phyloP scores from a whole-genome alignment of 2,113 vertebrate genomes.

The Regulus satrapa region DNA sequence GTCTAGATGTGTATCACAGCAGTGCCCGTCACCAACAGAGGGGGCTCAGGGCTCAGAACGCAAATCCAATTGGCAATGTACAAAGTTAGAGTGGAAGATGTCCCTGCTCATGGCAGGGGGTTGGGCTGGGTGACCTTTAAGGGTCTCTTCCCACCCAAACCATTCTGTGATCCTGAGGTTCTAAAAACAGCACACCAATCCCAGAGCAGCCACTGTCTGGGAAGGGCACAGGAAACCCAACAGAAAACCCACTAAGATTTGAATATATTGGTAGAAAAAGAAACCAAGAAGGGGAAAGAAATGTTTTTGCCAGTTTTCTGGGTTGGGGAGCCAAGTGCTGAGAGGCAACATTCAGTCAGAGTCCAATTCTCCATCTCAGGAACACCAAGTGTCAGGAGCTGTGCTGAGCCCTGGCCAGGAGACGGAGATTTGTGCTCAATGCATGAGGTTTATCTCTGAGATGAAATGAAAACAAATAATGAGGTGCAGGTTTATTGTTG shows the following conservation, averaged over 20 bases:
- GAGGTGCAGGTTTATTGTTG: rapidly evolving
- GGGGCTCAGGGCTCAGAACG: background rate
- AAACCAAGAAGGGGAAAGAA: background rate
- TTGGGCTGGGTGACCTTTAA: background rate
- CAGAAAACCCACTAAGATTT: background rate
- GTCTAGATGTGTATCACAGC: background rate
- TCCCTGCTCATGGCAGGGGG: background rate
- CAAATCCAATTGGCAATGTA: rapidly evolving
- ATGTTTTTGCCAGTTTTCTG: background rate
- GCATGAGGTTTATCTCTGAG: background rate
- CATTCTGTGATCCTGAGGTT: background rate
- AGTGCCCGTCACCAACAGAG: background rate
- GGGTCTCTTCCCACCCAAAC: background rate
- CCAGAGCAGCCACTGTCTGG: background rate
- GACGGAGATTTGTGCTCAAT: background rate
- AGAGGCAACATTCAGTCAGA: background rate
- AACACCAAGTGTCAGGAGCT: background rate
- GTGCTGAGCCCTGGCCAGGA: background rate
- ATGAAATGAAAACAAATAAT: background rate
- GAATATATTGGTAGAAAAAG: background rate
- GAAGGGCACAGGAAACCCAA: background rate
- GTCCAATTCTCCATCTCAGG: background rate
- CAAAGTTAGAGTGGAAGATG: background rate
- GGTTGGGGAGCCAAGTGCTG: background rate
- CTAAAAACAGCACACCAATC: background rate